Base-by-base conservation (phyloP, 2,888 invertebrate species). In the Diachrysia chrysitis region DNA sequence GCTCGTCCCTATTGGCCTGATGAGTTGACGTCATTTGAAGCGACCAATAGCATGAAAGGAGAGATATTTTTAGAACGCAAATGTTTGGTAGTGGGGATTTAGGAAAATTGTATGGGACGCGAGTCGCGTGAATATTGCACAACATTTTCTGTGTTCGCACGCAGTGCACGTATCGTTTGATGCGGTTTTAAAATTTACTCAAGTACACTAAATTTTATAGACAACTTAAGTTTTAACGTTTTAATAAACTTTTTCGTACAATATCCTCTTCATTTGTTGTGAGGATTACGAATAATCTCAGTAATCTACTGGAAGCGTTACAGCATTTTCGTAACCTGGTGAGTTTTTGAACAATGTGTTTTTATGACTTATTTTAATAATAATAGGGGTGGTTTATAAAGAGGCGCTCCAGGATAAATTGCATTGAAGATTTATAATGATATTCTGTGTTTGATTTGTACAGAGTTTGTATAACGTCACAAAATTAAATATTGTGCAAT, bases 11-110 rank as follows among this genome's bases (percentile, higher is more conserved):
- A 94, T 95, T 95, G 95, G 95, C 76, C 81, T 16, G 51, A 56
- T 5, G 48, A 75, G 83, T 88, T 90, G 91, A 92, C 95, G 95
- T 94, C 94, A 95, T 91, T 67, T 69, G 5, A 55, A 66, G 9
- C 59, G 66, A 62, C 95, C 93, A 95, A 95, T 93, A 72, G 82
- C 75, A 61, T 58, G 46, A 51, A 58, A 66, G 78, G 48, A 48
- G 71, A 83, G 87, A 76, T 95, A 95, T 95, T 95, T 95, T 93
- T 95, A 95, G 95, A 94, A 91, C 87, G 79, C 76, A 82, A 87
- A 85, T 77, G 82, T 80, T 69, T 76, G 80, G 81, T 85, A 84
- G 92, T 83, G 91, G 95, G 95, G 93, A 87, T 87, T 80, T 87
- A 90, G 91, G 92, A 93, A 94, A 93, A 93, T 86, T 79, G 87